Evolutionary conservation across 2,797 vertebrate genomes (phyloP), one percentile per base, ranked within the genome.

Genomic region (Triplophysa yarkandensis): DNA sequence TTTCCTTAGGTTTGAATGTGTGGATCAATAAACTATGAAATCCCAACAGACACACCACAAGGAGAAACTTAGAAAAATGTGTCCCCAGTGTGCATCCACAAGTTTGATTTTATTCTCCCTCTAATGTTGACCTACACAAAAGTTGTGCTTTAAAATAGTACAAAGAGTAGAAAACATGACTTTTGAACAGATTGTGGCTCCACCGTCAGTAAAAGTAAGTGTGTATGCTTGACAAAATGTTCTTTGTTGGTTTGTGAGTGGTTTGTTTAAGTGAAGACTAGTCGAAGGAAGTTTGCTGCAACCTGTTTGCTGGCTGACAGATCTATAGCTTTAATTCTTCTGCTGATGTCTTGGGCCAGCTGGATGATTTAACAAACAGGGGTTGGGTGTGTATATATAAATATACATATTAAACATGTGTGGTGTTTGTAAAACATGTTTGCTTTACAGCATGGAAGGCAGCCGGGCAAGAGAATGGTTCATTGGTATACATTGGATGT

Each of bases 271-370:
- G 19, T 23, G 17, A 3, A 52, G 21, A 50, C 46, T 9, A 52
- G 48, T 52, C 25, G 4, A 10, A 4, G 25, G 21, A 9, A 21
- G 19, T 10, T 50, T 21, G 46, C 4, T 70, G 9, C 13, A 71
- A 71, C 30, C 69, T 63, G 69, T 52, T 71, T 30, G 25, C 58
- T 36, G 58, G 32, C 17, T 50, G 58, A 71, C 30, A 62, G 69
- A 71, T 61, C 34, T 36, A 7, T 48, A 62, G 19, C n/a, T 71
- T 46, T 39, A 32, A 50, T 71, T 61, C 28, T 60, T 16, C 30
- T 71, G 32, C 44, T 62, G 28, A 71, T 60, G 28, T 46, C n/a
- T 34, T 48, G 27, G 21, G 36, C 44, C 57, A 71, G 57, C 57
- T 71, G 43, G 57, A 60, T n/a, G 8, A 30, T 60, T 46, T 46